Evolutionary conservation across 2,113 vertebrate species (phyloP).

Genomic region (Charadrius vociferus): DNA sequence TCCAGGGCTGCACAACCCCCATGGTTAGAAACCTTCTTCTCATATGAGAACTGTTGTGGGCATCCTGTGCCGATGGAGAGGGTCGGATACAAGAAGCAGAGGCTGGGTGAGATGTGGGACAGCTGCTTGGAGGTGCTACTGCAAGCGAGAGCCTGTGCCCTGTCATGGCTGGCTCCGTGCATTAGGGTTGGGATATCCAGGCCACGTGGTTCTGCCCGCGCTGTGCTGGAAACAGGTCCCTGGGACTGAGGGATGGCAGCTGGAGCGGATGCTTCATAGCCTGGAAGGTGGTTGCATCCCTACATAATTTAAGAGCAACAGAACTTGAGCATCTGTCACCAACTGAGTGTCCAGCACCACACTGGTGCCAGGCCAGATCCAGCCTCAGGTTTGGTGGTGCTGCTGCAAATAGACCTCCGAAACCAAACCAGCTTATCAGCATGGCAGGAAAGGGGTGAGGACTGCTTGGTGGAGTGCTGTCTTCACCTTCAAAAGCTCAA

Average conservation of each 20-base stretch:
- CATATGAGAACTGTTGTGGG: background rate
- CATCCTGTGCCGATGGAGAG: background rate
- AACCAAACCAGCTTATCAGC: background rate
- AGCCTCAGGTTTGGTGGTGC: background rate
- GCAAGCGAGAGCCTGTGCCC: background rate
- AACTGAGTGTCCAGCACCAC: accelerated
- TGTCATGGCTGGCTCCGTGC: background rate
- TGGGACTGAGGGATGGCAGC: background rate
- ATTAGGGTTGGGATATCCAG: background rate
- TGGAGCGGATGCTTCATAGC: background rate
- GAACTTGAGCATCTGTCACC: background rate
- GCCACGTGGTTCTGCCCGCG: background rate
- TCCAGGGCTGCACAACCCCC: background rate
- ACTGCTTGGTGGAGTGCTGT: background rate
- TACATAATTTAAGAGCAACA: background rate
- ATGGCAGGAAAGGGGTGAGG: background rate
- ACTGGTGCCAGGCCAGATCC: background rate
- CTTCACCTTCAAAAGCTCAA: background rate
- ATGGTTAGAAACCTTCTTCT: background rate
- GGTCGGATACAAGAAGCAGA: background rate
- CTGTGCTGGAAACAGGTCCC: background rate
- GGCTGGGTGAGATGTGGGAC: background rate
- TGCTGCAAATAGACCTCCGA: background rate
- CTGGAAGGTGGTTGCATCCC: background rate
- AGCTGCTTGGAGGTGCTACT: background rate